phyloP scores from a whole-genome alignment of 2,797 vertebrate genomes.

The Apogon hyalosoma region DNA sequence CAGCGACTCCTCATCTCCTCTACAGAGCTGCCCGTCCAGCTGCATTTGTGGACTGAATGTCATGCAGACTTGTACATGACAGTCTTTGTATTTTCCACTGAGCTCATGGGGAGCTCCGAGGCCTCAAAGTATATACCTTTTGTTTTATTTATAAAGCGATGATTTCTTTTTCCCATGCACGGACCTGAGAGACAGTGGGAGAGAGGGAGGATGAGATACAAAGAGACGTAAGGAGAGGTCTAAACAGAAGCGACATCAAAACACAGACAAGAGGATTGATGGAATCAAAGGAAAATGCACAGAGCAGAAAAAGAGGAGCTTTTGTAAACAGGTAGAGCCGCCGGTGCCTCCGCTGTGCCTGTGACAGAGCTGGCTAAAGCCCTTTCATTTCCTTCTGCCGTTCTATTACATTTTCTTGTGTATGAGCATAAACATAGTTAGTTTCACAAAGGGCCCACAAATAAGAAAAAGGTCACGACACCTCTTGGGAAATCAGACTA shows the following conservation, averaged over 20 bases:
- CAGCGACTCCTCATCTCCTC: slow-evolving; percentile 8
- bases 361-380: slow-evolving; percentile 55
- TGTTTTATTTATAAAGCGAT: slow-evolving; percentile 75
- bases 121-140: slow-evolving; percentile 51
- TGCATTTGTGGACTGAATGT: slow-evolving; percentile 39
- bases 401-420: slow-evolving; percentile 58
- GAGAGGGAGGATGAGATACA: slow-evolving; percentile 21
- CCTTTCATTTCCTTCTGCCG: slow-evolving; percentile 66
- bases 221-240: slow-evolving; percentile 38
- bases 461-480: slow-evolving; percentile 47
- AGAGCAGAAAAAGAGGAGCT: slow-evolving; percentile 37
- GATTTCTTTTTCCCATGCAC: slow-evolving; percentile 52
- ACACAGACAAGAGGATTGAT: slow-evolving; percentile 54
- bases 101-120: slow-evolving; percentile 43
- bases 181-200: slow-evolving; percentile 33
- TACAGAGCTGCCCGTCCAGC: slow-evolving; percentile 30
- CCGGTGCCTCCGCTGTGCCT: slow-evolving; percentile 41
- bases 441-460: slow-evolving; percentile 43
- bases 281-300: slow-evolving; percentile 43
- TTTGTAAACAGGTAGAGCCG: slow-evolving; percentile 66
- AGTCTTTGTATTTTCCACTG: slow-evolving; percentile 42
- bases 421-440: slow-evolving; percentile 61
- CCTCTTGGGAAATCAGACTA: slow-evolving; percentile 60
- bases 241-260: slow-evolving; percentile 51
- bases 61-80: slow-evolving; percentile 50